Percentiles rank a stretch among this genome's conserved stretches.
These are phyloP conservation scores for Rhyzopertha dominica DNA, from an alignment of 1,140 invertebrate species.

Conservation along the genomic window DNA sequence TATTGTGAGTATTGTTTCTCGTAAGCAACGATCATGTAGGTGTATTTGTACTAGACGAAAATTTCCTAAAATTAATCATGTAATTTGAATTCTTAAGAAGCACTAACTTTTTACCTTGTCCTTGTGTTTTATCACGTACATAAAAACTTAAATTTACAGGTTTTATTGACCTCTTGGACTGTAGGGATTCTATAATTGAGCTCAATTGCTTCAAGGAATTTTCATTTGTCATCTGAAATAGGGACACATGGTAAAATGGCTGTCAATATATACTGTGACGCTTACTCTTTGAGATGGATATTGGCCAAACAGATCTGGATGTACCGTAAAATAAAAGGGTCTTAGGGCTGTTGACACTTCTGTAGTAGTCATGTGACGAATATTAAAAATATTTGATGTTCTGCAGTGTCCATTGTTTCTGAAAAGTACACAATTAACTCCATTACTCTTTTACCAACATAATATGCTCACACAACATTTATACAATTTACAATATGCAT, in stretches of 20 bases:
- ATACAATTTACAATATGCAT: no score
- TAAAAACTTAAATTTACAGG: constrained; percentile 69
- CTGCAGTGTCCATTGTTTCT: no score
- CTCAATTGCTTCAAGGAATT: constrained; percentile 84
- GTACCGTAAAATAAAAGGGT: constrained; percentile 92
- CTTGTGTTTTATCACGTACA: constrained; percentile 59
- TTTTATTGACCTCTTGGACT: constrained; percentile 55
- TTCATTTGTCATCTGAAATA: constrained; percentile 78
- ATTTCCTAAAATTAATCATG: constrained; percentile 48
- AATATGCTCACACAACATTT: no score
- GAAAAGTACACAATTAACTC: no score
- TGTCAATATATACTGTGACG: constrained; percentile 14
- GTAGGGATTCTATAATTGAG: constrained; percentile 71
- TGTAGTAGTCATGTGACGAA: constrained; percentile 54
- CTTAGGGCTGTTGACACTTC: constrained; percentile 84
- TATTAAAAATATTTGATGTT: no score
- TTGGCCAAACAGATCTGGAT: constrained; percentile 91
- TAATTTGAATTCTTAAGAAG: constrained; percentile 1
- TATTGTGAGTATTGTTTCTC: constrained; percentile 69
- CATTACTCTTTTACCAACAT: no score
- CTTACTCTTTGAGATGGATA: constrained; percentile 80
- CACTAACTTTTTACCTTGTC: constrained; percentile 45
- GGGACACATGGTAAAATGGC: constrained; percentile 5
- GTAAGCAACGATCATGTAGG: constrained; percentile 62
- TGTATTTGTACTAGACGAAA: constrained; percentile 69